Conservation (phyloP, 2,797 vertebrate species). For the Numenius phaeopus region DNA sequence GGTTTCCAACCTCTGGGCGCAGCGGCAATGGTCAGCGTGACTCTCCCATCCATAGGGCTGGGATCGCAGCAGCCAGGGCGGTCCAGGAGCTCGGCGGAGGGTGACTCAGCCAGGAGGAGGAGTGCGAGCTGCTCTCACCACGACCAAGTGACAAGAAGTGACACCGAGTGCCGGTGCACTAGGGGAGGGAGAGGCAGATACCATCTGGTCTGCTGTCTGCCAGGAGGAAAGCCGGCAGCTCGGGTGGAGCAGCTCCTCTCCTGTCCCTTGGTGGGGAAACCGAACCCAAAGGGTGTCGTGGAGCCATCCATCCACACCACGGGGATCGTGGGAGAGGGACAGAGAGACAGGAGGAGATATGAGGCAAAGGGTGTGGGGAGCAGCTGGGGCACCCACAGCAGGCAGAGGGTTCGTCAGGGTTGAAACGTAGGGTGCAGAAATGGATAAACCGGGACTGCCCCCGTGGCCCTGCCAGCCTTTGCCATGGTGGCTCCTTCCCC, state of each 20-base stretch:
- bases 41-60: neutral
- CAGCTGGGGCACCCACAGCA: neutral
- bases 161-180: neutral
- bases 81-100: neutral
- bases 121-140: neutral
- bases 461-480: accelerated
- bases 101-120: neutral
- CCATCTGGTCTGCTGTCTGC: neutral
- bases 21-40: neutral
- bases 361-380: neutral
- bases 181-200: neutral
- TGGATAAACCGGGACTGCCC: neutral
- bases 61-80: neutral
- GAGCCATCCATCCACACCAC: neutral
- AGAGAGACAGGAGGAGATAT: neutral
- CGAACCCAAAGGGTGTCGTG: neutral
- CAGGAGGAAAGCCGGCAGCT: neutral
- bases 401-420: neutral
- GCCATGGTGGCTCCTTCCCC: neutral
- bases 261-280: neutral
- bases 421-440: neutral
- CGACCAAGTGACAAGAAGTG: neutral
- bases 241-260: neutral
- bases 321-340: neutral
- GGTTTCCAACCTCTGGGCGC: neutral